phyloP scores from a whole-genome alignment of 2,888 invertebrate species.

The Drosophila nigricruria region DNA sequence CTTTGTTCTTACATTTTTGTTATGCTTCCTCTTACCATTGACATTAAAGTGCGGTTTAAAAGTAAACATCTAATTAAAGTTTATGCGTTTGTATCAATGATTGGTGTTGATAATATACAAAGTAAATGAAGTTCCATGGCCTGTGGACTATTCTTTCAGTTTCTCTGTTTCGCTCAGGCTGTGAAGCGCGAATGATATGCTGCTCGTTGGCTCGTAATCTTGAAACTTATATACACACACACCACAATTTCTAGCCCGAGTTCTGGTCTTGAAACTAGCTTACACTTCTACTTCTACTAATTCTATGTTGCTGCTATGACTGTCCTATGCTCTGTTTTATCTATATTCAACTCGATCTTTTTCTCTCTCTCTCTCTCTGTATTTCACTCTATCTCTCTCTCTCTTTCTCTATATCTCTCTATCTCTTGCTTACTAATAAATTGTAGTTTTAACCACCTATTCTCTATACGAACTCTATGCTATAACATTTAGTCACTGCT shows the following conservation, averaged over 20 bases:
- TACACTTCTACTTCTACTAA: conserved; percentile 25
- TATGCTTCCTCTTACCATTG: conserved; percentile 16
- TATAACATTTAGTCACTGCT: conserved; percentile 41
- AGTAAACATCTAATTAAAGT: conserved; percentile 1
- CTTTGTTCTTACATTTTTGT: neutral
- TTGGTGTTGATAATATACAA: conserved; percentile 4
- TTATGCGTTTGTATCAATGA: neutral
- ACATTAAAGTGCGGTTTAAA: conserved; percentile 15
- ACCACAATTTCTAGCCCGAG: conserved; percentile 32
- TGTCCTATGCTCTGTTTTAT: conserved; percentile 26
- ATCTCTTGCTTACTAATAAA: conserved; percentile 19
- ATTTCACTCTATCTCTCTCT: conserved; percentile 1
- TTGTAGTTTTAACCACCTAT: conserved; percentile 49
- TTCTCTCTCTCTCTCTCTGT: conserved; percentile 11
- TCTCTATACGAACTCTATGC: conserved; percentile 24
- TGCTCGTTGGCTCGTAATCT: conserved; percentile 38
- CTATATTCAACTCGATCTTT: conserved; percentile 1
- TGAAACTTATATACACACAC: conserved; percentile 24
- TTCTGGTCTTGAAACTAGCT: conserved; percentile 56
- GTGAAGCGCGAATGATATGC: neutral
- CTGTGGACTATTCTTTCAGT: conserved; percentile 11
- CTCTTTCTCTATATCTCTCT: neutral
- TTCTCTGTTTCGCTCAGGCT: conserved; percentile 18
- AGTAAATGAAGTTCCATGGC: conserved; percentile 1
- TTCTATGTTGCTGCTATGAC: conserved; percentile 26